These are phyloP conservation scores for Ellobium chinense DNA, from an alignment of 2,888 invertebrate species.

Conservation along the genomic window DNA sequence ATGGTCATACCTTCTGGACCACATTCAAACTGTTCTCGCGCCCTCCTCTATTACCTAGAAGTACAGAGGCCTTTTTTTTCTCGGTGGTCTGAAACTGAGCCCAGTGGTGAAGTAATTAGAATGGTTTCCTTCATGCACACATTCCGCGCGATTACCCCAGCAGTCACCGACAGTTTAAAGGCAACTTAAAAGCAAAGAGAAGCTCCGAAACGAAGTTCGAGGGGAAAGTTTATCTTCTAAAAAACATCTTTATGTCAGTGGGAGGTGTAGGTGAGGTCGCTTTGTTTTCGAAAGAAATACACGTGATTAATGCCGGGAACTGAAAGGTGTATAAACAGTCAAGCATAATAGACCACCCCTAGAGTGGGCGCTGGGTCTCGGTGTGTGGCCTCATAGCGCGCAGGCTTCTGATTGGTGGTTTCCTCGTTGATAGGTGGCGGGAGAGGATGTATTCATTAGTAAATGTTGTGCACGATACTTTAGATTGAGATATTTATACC, in stretches of 20 bases:
- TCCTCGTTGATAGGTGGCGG: neutral
- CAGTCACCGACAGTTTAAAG: no score
- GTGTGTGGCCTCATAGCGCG: constrained; percentile 15
- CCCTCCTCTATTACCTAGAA: no score
- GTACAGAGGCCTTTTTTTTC: no score
- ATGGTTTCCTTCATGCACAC: neutral
- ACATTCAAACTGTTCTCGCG: no score
- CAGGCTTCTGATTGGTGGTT: neutral
- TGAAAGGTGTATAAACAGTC: constrained; percentile 23
- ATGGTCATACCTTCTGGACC: no score
- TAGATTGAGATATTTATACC: no score
- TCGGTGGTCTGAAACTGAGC: no score
- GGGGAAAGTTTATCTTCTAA: constrained; percentile 5
- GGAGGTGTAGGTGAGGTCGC: neutral
- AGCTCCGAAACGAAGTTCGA: neutral
- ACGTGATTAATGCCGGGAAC: neutral
- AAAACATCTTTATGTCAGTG: constrained; percentile 1
- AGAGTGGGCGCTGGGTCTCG: neutral
- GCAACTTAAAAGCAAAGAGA: no score
- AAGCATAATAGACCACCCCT: constrained; percentile 14
- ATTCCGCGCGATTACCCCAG: constrained; percentile 2
- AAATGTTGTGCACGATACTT: no score
- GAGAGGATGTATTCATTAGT: no score
- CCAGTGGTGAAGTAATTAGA: no score
- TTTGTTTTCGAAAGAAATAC: constrained; percentile 5